phyloP scores from a whole-genome alignment of 2,113 vertebrate species.

The Scomber japonicus region DNA sequence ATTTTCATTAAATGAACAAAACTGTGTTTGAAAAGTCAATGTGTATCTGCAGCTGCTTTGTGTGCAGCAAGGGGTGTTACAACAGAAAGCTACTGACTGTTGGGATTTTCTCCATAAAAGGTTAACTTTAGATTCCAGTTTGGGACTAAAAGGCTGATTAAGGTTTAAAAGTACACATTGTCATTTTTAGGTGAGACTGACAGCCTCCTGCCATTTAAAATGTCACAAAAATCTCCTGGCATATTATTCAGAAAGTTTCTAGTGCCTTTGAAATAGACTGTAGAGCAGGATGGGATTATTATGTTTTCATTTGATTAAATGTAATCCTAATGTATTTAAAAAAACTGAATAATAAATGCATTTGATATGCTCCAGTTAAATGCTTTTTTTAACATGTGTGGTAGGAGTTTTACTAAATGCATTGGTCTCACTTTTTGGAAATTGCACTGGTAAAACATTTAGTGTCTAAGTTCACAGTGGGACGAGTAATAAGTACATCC shows the following conservation, averaged over 20 bases:
- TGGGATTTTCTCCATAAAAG: not conserved
- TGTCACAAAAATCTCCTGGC: constrained; percentile 23
- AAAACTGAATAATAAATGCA: not conserved
- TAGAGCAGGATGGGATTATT: not conserved
- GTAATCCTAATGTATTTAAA: constrained; percentile 3
- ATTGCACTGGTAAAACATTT: not conserved
- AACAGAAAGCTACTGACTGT: not conserved
- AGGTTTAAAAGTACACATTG: not conserved
- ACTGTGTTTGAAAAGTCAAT: too few relatives aligned
- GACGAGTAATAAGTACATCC: not conserved
- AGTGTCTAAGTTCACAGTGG: not conserved
- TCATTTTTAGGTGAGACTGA: constrained; percentile 1
- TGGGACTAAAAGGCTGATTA: not conserved
- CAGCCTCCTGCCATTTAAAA: constrained; percentile 38
- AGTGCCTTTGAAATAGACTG: constrained; percentile 7
- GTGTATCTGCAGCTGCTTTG: too few relatives aligned
- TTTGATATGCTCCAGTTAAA: constrained; percentile 13
- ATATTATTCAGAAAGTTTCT: constrained; percentile 18
- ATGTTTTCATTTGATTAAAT: constrained; percentile 2
- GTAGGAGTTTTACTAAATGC: not conserved
- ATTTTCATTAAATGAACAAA: too few relatives aligned
- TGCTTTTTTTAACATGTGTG: not conserved
- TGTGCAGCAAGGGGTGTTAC: not conserved
- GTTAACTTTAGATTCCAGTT: not conserved
- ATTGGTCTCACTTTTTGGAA: not conserved